Base-by-base conservation (phyloP, 2,888 invertebrate species). In the Lydus trimaculatus region DNA sequence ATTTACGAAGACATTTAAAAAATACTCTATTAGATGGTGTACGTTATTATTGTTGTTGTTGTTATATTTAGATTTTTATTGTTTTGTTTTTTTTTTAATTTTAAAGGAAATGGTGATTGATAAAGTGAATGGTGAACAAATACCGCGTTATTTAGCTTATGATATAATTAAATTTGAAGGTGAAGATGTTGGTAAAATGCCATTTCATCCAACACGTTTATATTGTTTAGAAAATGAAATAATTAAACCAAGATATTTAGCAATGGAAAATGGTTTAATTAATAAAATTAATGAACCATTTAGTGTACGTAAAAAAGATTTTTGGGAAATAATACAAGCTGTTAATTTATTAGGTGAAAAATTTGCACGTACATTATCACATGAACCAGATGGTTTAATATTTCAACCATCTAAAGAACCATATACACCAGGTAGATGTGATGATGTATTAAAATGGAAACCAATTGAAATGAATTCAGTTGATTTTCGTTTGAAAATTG, bases 311-410 rank as follows among this genome's bases (percentile, higher is more conserved):
- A 86, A 90, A 58, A 99, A 99, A 84, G 92, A 94, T 28, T 99
- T 99, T 86, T 98, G 94, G 94, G 94, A 94, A 61, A 86, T 97
- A 65, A 87, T 89, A 0, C 90, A 90, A 84, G 90, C 95, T 0
- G 87, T 86, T 5, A 90, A 89, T 77, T 86, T 96, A 59, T 85
- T 96, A 4, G 91, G 94, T 15, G 94, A 94, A 58, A 95, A 95
- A 81, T 99, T 99, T 85, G 91, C 93, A 0, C 91, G 91, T 75
- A 90, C 92, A 39, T 87, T 99, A 20, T 89, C 91, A 0, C 99
- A 99, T 82, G 98, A 99, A 84, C 98, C 98, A 0, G 99, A 99
- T 82, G 99, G 99, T 23, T 89, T 99, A 15, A 97, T 99, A 80
- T 99, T 99, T 84, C 99, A 99, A 83, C 99, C 99, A 0, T 89